A percentile compares a stretch with the other conserved stretches of the same genome.
Conservation (phyloP, 2,888 invertebrate genomes). For the Morpho achilles region DNA sequence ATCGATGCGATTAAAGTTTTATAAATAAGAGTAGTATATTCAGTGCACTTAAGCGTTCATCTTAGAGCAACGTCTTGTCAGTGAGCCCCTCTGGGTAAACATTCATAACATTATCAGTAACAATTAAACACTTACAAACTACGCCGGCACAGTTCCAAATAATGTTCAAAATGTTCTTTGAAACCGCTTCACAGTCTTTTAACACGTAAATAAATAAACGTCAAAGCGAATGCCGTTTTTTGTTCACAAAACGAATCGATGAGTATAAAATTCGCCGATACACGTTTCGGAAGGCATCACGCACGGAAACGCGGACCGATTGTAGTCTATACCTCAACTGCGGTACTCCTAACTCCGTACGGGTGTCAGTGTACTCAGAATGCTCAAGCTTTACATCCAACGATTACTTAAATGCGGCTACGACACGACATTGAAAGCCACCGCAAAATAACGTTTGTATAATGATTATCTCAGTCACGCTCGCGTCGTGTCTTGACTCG, state of each 20-base stretch:
- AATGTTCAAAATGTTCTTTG: constrained; percentile 18
- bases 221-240: constrained; percentile 21
- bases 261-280: constrained; percentile 28
- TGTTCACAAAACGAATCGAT: constrained; percentile 28
- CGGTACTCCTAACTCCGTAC: constrained; percentile 17
- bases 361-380: constrained; percentile 24
- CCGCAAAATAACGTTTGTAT: not conserved
- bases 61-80: not conserved
- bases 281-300: constrained; percentile 25
- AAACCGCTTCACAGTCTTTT: constrained; percentile 16
- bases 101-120: constrained; percentile 25
- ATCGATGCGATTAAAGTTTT: not conserved
- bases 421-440: not conserved
- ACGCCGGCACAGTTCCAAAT: constrained; percentile 26
- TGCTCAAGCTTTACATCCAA: constrained; percentile 6
- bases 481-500: not conserved
- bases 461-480: not conserved
- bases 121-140: constrained; percentile 31
- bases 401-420: not conserved
- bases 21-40: not conserved
- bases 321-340: constrained; percentile 28
- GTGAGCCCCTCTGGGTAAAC: constrained; percentile 7
- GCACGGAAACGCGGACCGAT: constrained; percentile 22
- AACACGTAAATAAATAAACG: constrained; percentile 24
- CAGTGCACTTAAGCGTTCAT: not conserved